These are phyloP conservation scores for Eptatretus atami DNA, from an alignment of 2,797 vertebrate genomes.

Conservation along the genomic window DNA sequence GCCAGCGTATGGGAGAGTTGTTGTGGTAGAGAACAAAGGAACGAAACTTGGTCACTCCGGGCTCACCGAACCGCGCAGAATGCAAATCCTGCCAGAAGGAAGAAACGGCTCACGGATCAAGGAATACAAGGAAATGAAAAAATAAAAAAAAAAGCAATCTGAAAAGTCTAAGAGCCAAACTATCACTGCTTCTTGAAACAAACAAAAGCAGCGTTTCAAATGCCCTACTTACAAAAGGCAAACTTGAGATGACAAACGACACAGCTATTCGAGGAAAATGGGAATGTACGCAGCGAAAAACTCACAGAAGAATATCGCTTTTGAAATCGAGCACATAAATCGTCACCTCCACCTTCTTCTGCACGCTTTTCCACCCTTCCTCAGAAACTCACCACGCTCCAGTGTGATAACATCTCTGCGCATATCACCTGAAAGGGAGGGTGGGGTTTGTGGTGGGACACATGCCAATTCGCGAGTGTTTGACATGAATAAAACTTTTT, in stretches of 20 bases:
- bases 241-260: not conserved
- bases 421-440: slow-evolving; percentile 43
- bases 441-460: too few relatives aligned
- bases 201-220: too few relatives aligned
- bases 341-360: slow-evolving; percentile 73
- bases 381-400: slow-evolving; percentile 89
- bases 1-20: slow-evolving; percentile 90
- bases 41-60: slow-evolving; percentile 49
- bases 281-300: not conserved
- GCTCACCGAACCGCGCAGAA: slow-evolving; percentile 79
- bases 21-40: slow-evolving; percentile 93
- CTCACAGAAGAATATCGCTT: slow-evolving; percentile 52
- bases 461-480: too few relatives aligned
- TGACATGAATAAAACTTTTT: too few relatives aligned
- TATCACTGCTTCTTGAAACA: not conserved
- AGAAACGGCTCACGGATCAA: not conserved
- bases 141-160: not conserved
- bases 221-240: not conserved
- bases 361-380: slow-evolving; percentile 89
- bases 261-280: not conserved
- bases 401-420: slow-evolving; percentile 83
- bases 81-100: slow-evolving; percentile 27
- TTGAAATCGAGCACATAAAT: slow-evolving; percentile 44
- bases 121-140: slow-evolving; percentile 10
- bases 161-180: slow-evolving; percentile 6